Evolutionary conservation across 2,888 invertebrate species (phyloP), one percentile per base, ranked within the genome.

Genomic region (Zaprionus bogoriensis): DNA sequence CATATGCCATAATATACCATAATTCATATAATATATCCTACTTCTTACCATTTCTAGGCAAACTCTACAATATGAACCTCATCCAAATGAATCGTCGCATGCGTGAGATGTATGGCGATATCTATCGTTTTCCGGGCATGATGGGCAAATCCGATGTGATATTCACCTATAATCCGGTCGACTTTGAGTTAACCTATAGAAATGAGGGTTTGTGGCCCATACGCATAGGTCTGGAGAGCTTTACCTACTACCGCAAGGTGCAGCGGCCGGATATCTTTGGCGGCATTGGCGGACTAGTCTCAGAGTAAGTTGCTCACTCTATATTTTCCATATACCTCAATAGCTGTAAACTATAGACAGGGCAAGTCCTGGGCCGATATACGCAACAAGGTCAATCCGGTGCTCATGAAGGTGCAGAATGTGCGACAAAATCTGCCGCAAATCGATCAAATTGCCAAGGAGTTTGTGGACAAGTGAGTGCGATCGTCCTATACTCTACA

Each of bases 331-430:
- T 10, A 12, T 1, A 7, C 4, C 19, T 19, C 3, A 3, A 10
- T 23, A 2, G 2, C 23, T 27, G 2, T 10, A 3, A 3, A 6
- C 1, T 10, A 1, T 4, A 93, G 93, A 19, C 93, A 95, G 90
- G 95, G 94, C 0, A 91, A 92, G 23, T 91, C 93, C 73, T 95
- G 95, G 95, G 92, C 93, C 22, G 92, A 93, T 41, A 92, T 94
- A 58, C 92, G 95, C n/a, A 93, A 93, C 4, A 94, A 93, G 74
- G 89, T 90, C 0, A 90, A 90, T 70, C 90, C 89, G 0, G 77
- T 90, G 25, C 53, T 90, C 32, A 87, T 90, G 87, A 88, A 89
- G 47, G 72, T 85, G 2, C 87, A 88, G 50, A 89, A 78, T 42
- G 82, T 89, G 1, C 66, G 88, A 2, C 83, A 84, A 32, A 87